Evolutionary conservation across 2,113 vertebrate genomes (phyloP).

Genomic region (Sakesphorus luctuosus): DNA sequence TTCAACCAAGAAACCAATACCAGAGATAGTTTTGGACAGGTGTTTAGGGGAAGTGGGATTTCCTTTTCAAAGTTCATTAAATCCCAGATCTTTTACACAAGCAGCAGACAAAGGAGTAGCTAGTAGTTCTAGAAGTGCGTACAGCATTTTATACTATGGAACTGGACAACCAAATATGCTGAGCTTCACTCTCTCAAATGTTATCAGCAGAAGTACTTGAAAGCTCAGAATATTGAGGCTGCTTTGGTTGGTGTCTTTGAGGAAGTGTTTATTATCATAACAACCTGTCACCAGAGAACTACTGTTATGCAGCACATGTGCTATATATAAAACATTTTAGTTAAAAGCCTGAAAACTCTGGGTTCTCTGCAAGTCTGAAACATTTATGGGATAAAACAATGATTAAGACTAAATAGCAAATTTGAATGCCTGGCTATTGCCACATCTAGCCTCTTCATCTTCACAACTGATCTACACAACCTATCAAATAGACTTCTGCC

Average conservation of each 20-base stretch:
- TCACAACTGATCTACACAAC: not conserved
- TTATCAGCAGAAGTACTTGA: not conserved
- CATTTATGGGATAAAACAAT: not conserved
- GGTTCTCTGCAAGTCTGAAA: not conserved
- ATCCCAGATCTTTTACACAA: not conserved
- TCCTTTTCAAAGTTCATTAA: not conserved
- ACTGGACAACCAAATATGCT: fast-evolving
- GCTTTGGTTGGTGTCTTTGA: not conserved
- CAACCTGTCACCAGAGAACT: not conserved
- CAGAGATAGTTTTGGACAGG: too few relatives aligned
- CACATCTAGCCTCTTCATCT: not conserved
- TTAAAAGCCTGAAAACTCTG: not conserved
- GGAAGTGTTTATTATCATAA: not conserved
- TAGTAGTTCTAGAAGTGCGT: not conserved
- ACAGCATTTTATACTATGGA: not conserved
- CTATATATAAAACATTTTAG: not conserved
- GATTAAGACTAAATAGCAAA: not conserved
- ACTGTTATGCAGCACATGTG: not conserved
- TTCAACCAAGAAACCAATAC: not conserved
- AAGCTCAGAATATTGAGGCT: not conserved
- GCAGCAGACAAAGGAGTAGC: not conserved
- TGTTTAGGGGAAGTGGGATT: too few relatives aligned
- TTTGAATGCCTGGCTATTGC: not conserved
- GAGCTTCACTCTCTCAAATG: not conserved
- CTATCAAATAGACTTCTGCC: not conserved